These are phyloP conservation scores for Erethizon dorsatum DNA, from an alignment of 2,797 vertebrate genomes.

Conservation along the genomic window DNA sequence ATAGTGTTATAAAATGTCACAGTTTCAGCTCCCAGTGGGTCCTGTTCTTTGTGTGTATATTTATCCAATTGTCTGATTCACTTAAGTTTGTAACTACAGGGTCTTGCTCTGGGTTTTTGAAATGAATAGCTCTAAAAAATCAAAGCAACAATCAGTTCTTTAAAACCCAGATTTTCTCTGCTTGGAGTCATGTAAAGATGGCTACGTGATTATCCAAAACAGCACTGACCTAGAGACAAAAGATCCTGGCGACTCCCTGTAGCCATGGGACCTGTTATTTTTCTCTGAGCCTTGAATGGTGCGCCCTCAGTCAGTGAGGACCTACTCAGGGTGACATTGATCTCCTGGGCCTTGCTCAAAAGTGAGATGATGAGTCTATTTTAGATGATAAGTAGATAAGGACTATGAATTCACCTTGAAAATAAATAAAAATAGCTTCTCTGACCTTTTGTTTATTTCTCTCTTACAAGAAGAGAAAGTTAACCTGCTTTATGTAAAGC, in stretches of 20 bases:
- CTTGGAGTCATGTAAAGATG: conserved; percentile 54
- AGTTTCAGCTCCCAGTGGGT: conserved; percentile 76
- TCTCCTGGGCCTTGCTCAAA: conserved; percentile 36
- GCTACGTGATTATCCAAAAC: conserved; percentile 68
- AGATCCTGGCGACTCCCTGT: not conserved
- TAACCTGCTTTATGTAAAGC: conserved; percentile 53
- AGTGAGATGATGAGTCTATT: conserved; percentile 37
- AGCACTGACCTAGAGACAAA: conserved; percentile 72
- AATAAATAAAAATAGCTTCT: conserved; percentile 72
- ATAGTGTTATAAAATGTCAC: conserved; percentile 74
- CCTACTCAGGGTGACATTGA: not conserved
- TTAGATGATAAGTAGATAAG: conserved; percentile 66
- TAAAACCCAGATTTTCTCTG: conserved; percentile 77
- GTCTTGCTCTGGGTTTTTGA: conserved; percentile 81
- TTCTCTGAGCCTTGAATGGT: not conserved
- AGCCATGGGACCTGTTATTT: not conserved
- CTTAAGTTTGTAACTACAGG: conserved; percentile 80
- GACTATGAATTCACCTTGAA: conserved; percentile 69
- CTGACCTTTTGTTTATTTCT: conserved; percentile 61
- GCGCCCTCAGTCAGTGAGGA: not conserved
- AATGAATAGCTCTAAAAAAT: conserved; percentile 81
- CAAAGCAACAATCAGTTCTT: conserved; percentile 82
- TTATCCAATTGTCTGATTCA: conserved; percentile 84
- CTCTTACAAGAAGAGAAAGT: conserved; percentile 49
- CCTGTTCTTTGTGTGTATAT: conserved; percentile 81